phyloP scores from a whole-genome alignment of 2,113 vertebrate genomes.

The Ptyas mucosa region DNA sequence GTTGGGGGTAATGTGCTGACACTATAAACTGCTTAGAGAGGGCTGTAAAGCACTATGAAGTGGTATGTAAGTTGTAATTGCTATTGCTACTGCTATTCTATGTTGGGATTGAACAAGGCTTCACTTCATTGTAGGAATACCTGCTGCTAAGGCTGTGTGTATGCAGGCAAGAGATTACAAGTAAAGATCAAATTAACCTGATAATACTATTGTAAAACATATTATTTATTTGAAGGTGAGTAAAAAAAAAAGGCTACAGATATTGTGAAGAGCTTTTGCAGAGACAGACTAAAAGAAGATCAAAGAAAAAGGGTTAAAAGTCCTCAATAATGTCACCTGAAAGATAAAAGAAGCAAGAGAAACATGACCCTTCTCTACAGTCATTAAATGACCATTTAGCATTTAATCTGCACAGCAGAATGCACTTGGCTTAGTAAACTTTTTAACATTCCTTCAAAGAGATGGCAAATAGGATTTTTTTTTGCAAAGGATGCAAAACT shows the following conservation, averaged over 20 bases:
- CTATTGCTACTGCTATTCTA: not conserved
- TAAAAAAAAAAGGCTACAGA: not conserved
- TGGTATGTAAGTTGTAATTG: not conserved
- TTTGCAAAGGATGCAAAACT: not conserved
- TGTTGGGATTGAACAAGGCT: not conserved
- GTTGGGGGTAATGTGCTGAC: not conserved
- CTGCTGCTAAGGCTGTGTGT: not conserved
- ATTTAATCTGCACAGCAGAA: not conserved
- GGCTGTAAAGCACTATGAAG: not conserved
- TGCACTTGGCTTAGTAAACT: not conserved
- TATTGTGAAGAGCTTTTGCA: not conserved
- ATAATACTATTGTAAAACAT: not conserved
- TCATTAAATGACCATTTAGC: not conserved
- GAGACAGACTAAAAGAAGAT: not conserved
- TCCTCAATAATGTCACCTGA: not conserved
- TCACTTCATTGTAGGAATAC: not conserved
- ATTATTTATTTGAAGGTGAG: not conserved
- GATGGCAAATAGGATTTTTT: not conserved
- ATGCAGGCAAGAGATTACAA: not conserved
- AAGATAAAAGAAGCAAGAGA: constrained; percentile 8
- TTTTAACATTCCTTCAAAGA: not conserved
- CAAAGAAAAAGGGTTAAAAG: not conserved
- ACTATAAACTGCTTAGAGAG: not conserved
- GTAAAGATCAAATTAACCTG: not conserved
- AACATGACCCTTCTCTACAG: not conserved